These are phyloP conservation scores for Telmatherina bonti DNA, from an alignment of 2,797 vertebrate species.

Conservation along the genomic window DNA sequence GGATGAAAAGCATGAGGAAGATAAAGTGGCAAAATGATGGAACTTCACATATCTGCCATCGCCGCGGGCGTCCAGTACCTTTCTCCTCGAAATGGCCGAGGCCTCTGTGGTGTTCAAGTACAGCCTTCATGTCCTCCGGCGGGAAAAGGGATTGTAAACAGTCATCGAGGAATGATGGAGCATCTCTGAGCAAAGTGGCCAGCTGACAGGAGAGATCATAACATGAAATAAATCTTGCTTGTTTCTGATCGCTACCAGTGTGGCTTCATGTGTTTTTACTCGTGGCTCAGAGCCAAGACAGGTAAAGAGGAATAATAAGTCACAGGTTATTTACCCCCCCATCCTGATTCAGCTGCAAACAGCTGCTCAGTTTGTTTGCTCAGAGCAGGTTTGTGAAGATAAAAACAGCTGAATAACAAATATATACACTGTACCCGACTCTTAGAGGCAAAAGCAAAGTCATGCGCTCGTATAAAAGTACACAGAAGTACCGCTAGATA, in stretches of 20 bases:
- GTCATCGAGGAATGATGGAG: conserved; percentile 74
- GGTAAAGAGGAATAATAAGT: not conserved
- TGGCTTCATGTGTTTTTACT: conserved; percentile 2
- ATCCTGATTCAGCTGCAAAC: conserved; percentile 8
- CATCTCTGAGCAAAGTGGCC: conserved; percentile 68
- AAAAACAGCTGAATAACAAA: not conserved
- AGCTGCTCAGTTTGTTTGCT: not conserved
- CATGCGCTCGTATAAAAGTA: not conserved
- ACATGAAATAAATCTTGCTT: not conserved
- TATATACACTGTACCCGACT: not conserved
- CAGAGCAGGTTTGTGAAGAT: not conserved
- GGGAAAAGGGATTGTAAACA: conserved; percentile 78
- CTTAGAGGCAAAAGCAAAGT: too few relatives aligned
- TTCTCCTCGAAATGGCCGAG: conserved; percentile 77
- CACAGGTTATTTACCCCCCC: conserved; percentile 41
- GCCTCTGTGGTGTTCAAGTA: conserved; percentile 76
- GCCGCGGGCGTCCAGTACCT: conserved; percentile 48
- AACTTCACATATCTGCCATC: not conserved
- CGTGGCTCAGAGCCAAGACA: conserved; percentile 6
- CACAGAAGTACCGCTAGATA: not conserved
- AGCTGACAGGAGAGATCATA: conserved; percentile 61
- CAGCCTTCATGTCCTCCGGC: conserved; percentile 74
- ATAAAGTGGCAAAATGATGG: not conserved
- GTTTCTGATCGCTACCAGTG: not conserved
- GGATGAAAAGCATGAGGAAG: not conserved